A percentile compares a stretch with the other conserved stretches of the same genome.
phyloP scores from a whole-genome alignment of 2,113 vertebrate genomes.

The Rhinolophus ferrumequinum region DNA sequence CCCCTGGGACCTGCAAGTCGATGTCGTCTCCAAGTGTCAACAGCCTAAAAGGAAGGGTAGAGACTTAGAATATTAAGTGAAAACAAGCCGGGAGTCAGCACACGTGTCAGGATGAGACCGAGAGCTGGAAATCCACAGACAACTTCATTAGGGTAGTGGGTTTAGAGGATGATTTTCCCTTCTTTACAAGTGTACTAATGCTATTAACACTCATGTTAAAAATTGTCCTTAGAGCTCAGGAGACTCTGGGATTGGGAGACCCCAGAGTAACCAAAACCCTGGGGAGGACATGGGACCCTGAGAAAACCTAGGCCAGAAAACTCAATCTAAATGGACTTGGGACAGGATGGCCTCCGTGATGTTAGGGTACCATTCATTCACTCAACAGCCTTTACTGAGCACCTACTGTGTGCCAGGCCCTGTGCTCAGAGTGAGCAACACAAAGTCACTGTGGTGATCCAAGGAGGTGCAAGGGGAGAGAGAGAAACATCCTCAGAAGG shows the following conservation, averaged over 20 bases:
- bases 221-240: not conserved
- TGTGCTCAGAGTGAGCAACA: not conserved
- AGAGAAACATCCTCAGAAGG: no score
- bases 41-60: not conserved
- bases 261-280: not conserved
- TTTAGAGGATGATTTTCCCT: not conserved
- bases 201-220: fast-evolving
- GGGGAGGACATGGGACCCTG: not conserved
- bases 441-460: not conserved
- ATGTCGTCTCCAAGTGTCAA: not conserved
- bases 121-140: not conserved
- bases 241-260: not conserved
- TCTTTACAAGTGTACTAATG: not conserved
- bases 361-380: no score
- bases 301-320: not conserved
- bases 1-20: no score
- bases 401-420: not conserved
- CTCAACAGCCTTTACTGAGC: not conserved
- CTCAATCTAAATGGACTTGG: not conserved
- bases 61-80: not conserved
- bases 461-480: not conserved
- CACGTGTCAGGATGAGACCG: fast-evolving
- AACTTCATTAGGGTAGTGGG: not conserved
- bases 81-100: fast-evolving
- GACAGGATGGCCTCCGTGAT: not conserved